Evolutionary conservation across 1,140 invertebrate genomes (phyloP), one percentile per base, ranked within the genome.

Genomic region (Mercenaria mercenaria): DNA sequence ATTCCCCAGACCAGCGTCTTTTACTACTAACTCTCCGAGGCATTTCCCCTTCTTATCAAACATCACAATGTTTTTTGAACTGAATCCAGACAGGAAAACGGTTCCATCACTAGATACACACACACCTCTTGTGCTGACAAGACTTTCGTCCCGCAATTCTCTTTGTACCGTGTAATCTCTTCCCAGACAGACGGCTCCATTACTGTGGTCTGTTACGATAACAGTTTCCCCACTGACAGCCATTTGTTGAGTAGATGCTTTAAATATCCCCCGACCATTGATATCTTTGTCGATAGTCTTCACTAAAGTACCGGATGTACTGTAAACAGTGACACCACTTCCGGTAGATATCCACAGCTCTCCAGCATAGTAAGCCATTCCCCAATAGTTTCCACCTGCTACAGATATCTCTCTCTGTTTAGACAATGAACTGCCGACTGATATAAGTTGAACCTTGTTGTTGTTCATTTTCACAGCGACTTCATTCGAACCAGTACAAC

Each of bases 381-480:
- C 67, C 15, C 10, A 41, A 20, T 4, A 18, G 4, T 23, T 18
- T 23, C 67, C 67, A 72, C 67, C 67, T 39, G n/a, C 18, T 18
- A 72, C 29, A 8, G 34, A 37, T 29, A 72, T 72, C 18, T 56
- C 37, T 72, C 67, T 72, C 13, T 23, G 3, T n/a, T 39, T 72
- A 39, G 67, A 72, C 18, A 72, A 72, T 13, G 34, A 23, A 3
- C 3, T n/a, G 4, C 43, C 26, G 10, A 77, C 74, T 23, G 20
- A 26, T 50, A 77, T 52, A 52, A 77, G 50, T 41, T 50, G 23
- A 11, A 77, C 23, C 18, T 4, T 50, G 47, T 47, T 41, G 29
- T 47, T 50, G n/a, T 41, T 34, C 67, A 72, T 15, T 77, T 52
- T 77, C 26, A 81, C 52, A 59, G 52, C 52, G 3, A 81, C 79